Evolutionary conservation across 92 coral and sea anemone species (phyloP).

Genomic region (Chrysogorgia sp.): DNA sequence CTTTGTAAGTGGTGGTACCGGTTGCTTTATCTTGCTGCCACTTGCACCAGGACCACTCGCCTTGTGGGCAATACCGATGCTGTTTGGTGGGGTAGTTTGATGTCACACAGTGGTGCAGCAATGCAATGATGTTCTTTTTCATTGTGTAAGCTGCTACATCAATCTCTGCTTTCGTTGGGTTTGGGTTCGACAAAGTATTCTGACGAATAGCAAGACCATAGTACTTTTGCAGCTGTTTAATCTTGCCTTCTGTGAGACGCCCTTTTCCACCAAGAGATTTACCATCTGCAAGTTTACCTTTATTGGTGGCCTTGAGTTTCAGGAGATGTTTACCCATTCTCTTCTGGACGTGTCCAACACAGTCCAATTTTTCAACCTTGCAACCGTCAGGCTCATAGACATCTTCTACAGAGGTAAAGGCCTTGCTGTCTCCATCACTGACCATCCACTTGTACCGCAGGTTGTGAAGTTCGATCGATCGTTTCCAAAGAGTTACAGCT

Average conservation of each 20-base stretch:
- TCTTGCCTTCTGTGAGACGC: slow-evolving; percentile 45
- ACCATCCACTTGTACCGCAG: slow-evolving; percentile 54
- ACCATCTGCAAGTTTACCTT: slow-evolving; percentile 51
- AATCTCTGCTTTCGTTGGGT: slow-evolving; percentile 51
- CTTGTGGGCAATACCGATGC: no score
- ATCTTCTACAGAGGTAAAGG: slow-evolving; percentile 39
- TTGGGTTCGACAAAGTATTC: slow-evolving; percentile 34
- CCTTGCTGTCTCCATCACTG: no score
- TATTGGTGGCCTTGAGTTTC: slow-evolving; percentile 34
- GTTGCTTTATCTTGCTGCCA: no score
- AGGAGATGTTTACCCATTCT: slow-evolving; percentile 56
- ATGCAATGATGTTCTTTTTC: no score
- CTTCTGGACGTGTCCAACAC: no score
- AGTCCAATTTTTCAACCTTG: slow-evolving; percentile 47
- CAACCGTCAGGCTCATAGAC: slow-evolving; percentile 26
- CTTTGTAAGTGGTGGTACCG: slow-evolving; percentile 31
- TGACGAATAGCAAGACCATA: no score
- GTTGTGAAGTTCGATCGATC: slow-evolving; percentile 43
- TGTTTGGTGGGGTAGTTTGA: no score
- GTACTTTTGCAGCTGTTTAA: slow-evolving; percentile 35
- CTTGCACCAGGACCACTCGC: no score
- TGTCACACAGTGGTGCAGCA: no score
- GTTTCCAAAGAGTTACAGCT: slow-evolving; percentile 40
- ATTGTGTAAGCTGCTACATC: no score
- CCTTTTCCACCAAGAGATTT: slow-evolving; percentile 51